Base-by-base conservation (phyloP, 2,888 invertebrate genomes). In the Cantharis flavilabris region DNA sequence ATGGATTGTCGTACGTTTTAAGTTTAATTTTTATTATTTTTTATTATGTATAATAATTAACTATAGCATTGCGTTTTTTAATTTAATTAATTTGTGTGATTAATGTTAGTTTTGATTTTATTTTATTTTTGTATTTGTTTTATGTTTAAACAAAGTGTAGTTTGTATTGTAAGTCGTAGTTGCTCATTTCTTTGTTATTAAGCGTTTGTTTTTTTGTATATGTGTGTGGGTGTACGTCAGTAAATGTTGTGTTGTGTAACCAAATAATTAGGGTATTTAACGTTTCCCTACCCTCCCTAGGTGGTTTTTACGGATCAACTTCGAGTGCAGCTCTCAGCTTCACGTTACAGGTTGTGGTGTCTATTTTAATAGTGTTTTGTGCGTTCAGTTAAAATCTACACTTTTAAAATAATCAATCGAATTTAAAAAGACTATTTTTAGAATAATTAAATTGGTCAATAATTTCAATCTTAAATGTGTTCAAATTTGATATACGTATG, bases 261-360 rank as follows among this genome's bases (percentile, higher is more conserved):
- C 69, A 64, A 76, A 33, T 64, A 69, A 64, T 69, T 75, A 75
- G 75, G 75, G 70, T 76, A 75, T 73, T 81, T 82, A 82, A 82
- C 80, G 72, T 63, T 75, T 80, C 78, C 80, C 81, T 81, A 78
- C 82, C 82, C 84, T 82, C 83, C 85, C 85, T 84, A 84, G 85
- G 84, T 81, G 83, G 83, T 83, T 85, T 84, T 83, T 83, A 86
- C 83, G 86, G 86, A 82, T 85, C 87, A 77, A 83, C 86, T 79
- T 82, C 86, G 83, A 86, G 86, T 85, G 83, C 85, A 81, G 82
- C 85, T 82, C 84, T 85, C 82, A 85, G 83, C 83, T 82, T 83
- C 80, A 82, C 82, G 81, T 86, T 87, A 81, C 86, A 85, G 85
- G 87, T 86, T 84, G 84, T 87, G 84, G 85, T 86, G 85, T 84